Conservation (phyloP, 2,888 invertebrate species). For the Pammene aurita region DNA sequence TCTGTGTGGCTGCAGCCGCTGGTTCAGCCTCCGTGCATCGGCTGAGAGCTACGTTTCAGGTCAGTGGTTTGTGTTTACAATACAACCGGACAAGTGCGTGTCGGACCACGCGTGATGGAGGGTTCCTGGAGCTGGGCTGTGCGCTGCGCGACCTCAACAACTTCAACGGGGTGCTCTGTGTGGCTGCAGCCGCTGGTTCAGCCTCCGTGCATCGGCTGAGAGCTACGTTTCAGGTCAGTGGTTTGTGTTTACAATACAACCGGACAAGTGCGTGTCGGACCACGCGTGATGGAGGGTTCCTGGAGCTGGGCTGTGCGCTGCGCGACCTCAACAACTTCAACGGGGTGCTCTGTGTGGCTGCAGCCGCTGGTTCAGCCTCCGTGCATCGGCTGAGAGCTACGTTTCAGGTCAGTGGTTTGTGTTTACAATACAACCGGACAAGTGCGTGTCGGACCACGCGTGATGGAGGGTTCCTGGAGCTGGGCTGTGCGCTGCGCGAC, state of each 20-base stretch:
- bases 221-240: conserved; percentile 87
- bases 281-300: too few species aligned
- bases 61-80: conserved; percentile 55
- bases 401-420: background rate
- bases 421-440: too few species aligned
- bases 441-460: too few species aligned
- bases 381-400: background rate
- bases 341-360: background rate
- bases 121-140: conserved; percentile 94
- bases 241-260: too few species aligned
- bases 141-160: conserved; percentile 98
- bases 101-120: too few species aligned
- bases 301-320: background rate
- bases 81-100: too few species aligned
- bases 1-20: conserved; percentile 96
- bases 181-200: conserved; percentile 95
- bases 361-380: background rate
- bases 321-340: background rate
- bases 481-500: background rate
- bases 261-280: too few species aligned
- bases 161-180: conserved; percentile 98
- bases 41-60: conserved; percentile 91
- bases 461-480: background rate
- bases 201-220: conserved; percentile 95
- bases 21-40: conserved; percentile 96